A percentile compares a stretch with the other conserved stretches of the same genome.
phyloP scores from a whole-genome alignment of 2,888 invertebrate genomes.

The Stenolophus ochropezus region DNA sequence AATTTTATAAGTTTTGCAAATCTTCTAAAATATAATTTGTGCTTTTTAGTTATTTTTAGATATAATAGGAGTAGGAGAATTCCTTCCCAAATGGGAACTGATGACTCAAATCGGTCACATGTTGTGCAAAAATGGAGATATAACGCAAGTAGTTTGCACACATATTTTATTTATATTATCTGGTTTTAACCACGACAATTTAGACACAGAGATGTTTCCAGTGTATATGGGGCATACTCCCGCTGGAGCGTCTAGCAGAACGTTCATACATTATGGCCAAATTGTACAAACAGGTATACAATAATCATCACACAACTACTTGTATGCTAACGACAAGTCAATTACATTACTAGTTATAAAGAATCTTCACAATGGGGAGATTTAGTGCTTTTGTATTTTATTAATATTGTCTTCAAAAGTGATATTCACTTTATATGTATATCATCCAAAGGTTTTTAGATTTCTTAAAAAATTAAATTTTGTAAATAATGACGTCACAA shows the following conservation, averaged over 20 bases:
- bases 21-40: neutral
- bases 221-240: conserved; percentile 20
- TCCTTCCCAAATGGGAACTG: conserved; percentile 76
- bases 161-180: conserved; percentile 79
- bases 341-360: too few relatives aligned
- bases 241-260: conserved; percentile 14
- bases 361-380: too few relatives aligned
- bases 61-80: conserved; percentile 76
- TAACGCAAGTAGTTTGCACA: conserved; percentile 77
- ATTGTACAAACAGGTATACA: conserved; percentile 5
- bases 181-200: conserved; percentile 76
- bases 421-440: too few relatives aligned
- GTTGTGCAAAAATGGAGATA: conserved; percentile 75
- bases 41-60: conserved; percentile 71
- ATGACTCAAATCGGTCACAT: conserved; percentile 74
- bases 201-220: conserved; percentile 68
- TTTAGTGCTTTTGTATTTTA: too few relatives aligned
- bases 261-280: conserved; percentile 34
- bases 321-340: too few relatives aligned
- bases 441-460: too few relatives aligned
- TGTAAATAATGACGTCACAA: too few relatives aligned
- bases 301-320: neutral
- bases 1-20: conserved; percentile 57
- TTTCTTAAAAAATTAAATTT: too few relatives aligned
- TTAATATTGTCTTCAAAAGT: neutral